phyloP scores from a whole-genome alignment of 2,888 invertebrate species.

The Dicycla oo region DNA sequence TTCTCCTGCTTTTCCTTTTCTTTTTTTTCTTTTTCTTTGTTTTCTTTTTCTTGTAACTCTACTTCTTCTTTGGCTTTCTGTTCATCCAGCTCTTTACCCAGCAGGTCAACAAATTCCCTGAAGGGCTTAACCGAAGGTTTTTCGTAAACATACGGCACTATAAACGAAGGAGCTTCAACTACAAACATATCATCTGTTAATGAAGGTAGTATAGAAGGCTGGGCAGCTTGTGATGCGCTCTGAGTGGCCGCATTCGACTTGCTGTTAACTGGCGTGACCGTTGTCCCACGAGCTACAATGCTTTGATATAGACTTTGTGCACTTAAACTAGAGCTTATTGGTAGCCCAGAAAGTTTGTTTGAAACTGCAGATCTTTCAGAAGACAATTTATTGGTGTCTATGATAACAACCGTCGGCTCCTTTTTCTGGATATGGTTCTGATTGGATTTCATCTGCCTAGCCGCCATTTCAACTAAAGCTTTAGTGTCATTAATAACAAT shows the following conservation, averaged over 20 bases:
- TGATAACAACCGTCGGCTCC: conserved; percentile 94
- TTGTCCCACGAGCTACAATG: conserved; percentile 83
- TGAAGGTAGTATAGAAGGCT: conserved; percentile 93
- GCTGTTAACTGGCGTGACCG: conserved; percentile 81
- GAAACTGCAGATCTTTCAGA: conserved; percentile 91
- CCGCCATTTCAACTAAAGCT: conserved; percentile 92
- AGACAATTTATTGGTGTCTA: conserved; percentile 93
- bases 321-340: conserved; percentile 75
- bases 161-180: conserved; percentile 97
- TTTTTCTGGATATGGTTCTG: conserved; percentile 87
- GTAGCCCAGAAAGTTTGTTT: conserved; percentile 73
- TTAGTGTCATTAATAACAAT: conserved; percentile 94
- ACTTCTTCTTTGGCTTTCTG: conserved; percentile 90
- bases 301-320: conserved; percentile 92
- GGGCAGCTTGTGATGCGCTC: conserved; percentile 62
- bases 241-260: conserved; percentile 75
- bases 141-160: conserved; percentile 98
- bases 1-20: conserved; percentile 76
- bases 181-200: conserved; percentile 98
- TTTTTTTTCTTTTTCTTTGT: conserved; percentile 78
- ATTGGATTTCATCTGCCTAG: conserved; percentile 83
- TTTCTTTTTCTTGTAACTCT: conserved; percentile 76
- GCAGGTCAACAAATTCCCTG: conserved; percentile 92
- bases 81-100: conserved; percentile 92
- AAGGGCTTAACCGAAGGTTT: conserved; percentile 95